Evolutionary conservation across 2,888 invertebrate species (phyloP).

Genomic region (Operophtera brumata): DNA sequence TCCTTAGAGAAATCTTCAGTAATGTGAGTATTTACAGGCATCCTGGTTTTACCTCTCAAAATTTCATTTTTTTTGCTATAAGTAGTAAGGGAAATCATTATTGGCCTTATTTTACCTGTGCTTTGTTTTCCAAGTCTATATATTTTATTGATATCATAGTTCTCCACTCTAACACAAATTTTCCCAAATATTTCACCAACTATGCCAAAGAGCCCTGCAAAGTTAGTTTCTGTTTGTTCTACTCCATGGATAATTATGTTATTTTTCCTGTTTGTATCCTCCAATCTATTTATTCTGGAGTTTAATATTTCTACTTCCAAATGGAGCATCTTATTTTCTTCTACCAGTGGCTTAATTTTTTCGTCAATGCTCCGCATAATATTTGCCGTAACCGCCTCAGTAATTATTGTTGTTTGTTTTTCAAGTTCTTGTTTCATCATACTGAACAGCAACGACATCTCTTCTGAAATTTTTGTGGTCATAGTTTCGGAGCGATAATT

Average conservation of each 20-base stretch:
- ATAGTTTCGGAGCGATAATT: no score
- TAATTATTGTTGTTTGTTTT: constrained; percentile 6
- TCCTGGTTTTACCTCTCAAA: constrained; percentile 18
- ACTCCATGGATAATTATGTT: constrained; percentile 23
- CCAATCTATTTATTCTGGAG: constrained; percentile 14
- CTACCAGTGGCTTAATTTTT: constrained; percentile 16
- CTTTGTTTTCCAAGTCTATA: constrained; percentile 19
- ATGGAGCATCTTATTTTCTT: constrained; percentile 20
- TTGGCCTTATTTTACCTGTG: constrained; percentile 17
- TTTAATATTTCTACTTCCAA: constrained; percentile 17
- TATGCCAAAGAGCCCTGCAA: constrained; percentile 1
- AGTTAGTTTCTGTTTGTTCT: constrained; percentile 14
- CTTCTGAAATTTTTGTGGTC: constrained; percentile 2
- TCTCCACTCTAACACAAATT: neutral
- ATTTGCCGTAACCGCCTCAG: neutral
- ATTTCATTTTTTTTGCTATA: constrained; percentile 16
- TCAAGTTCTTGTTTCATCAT: constrained; percentile 18
- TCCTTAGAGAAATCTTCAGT: constrained; percentile 26
- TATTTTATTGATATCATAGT: neutral
- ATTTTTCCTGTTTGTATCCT: constrained; percentile 16
- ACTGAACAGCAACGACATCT: constrained; percentile 8
- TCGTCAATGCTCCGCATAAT: constrained; percentile 10
- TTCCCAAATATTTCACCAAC: neutral
- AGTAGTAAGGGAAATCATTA: constrained; percentile 15
- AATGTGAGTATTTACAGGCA: constrained; percentile 13